Evolutionary conservation across 2,797 vertebrate species (phyloP), one percentile per base, ranked within the genome.

Genomic region (Manis crassicaudata): DNA sequence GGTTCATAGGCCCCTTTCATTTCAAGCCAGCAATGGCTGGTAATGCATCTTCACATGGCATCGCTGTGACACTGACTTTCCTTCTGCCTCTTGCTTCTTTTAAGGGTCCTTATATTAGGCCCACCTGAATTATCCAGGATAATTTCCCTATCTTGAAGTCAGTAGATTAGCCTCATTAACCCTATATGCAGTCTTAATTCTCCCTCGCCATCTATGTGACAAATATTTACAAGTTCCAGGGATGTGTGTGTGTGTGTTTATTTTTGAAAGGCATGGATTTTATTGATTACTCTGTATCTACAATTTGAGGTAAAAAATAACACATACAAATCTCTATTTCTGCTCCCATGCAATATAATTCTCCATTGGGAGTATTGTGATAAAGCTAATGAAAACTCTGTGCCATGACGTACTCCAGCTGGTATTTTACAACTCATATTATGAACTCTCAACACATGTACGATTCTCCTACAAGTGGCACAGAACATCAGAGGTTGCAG

Each of bases 311-410:
- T 96, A 95, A 97, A 97, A 97, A 82, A 94, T 12, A 98, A 79
- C 95, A 98, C 97, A 97, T 97, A 97, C 92, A 96, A 98, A 97
- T 75, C 81, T 96, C 96, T 97, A 98, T 98, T 97, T 98, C 90
- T 98, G 98, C 92, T 95, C 97, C 82, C 87, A 95, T 92, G 97
- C 96, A 95, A 96, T 90, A 96, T 83, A 79, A 76, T 92, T 97
- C 96, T 92, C 86, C 95, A 93, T 94, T 90, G 96, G 97, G 97
- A 95, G 90, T 92, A 94, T 95, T 2, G 91, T 88, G 97, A 82
- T 90, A 91, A 96, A 84, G 95, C 88, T 96, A 97, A 72, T 62
- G 82, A 96, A 95, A 91, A 88, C 91, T 96, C 97, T 92, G 97
- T 82, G 97, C 96, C 96, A 43, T 97, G 95, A 85, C 52, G 81